Base-by-base conservation (phyloP, 2,113 vertebrate genomes). In the Hypocryptadius cinnamomeus region DNA sequence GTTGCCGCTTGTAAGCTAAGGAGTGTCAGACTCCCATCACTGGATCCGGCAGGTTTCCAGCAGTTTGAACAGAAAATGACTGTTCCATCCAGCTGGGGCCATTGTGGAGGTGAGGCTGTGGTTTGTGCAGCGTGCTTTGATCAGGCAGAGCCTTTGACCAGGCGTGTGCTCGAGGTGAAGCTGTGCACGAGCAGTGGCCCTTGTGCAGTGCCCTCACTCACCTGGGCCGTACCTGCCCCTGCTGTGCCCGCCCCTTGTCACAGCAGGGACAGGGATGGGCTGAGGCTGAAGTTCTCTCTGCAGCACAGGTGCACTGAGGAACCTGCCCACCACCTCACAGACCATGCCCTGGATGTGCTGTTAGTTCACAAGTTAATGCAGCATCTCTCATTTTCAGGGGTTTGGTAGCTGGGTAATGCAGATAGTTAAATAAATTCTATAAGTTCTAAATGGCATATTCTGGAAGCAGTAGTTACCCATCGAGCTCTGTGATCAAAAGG, bases 131-230 rank as follows among this genome's bases (percentile, higher is more conserved):
- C 1, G 35, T 40, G 1, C 0, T 37, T 60, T 3, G 79, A 3
- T 10, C 11, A 12, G 66, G 63, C 48, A 68, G 22, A 42, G 79
- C 53, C 40, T 59, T 19, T 25, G 37, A 0, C 5, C 40, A 8
- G 50, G 33, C 4, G 0, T 5, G 4, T 2, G 1, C 0, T 0
- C 3, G 51, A 10, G 19, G 48, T 2, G 35, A 12, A 28, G 54
- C 54, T 35, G 44, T 15, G 11, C n/a, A 4, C 5, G 15, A 47
- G 68, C 53, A 40, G 44, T 7, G 40, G 7, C 63, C 37, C 42
- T 10, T 70, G 76, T 22, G 45, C 6, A 18, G 13, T 15, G 27
- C 16, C 51, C 22, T 18, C 20, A 0, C 3, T 1, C 15, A 1
- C 24, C 13, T 5, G 3, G 59, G 11, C 83, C 10, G 37, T 2